These are phyloP conservation scores for Microchrysa polita DNA, from an alignment of 2,888 invertebrate species.

Conservation along the genomic window DNA sequence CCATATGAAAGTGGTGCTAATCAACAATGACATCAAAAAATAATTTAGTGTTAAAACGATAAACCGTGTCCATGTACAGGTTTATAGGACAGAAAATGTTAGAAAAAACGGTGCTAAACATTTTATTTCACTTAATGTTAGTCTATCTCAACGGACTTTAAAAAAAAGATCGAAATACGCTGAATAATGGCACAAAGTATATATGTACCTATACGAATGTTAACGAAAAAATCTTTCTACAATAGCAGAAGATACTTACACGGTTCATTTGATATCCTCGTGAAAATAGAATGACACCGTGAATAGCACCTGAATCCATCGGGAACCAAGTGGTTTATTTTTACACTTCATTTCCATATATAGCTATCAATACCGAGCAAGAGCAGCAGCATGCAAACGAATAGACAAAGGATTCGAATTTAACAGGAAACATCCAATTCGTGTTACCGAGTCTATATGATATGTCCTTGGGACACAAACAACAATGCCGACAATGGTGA, in stretches of 20 bases:
- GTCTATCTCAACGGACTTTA: too few species aligned
- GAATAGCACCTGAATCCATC: background rate
- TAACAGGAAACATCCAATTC: conserved; percentile 18
- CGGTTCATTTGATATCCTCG: conserved; percentile 18
- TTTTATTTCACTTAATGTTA: too few species aligned
- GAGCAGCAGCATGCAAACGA: conserved; percentile 3
- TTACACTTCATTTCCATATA: conserved; percentile 40
- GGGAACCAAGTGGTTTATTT: conserved; percentile 22
- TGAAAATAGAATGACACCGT: background rate
- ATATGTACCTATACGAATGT: background rate
- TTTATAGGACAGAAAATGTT: too few species aligned
- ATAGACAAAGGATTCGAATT: conserved; percentile 4
- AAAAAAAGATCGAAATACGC: too few species aligned
- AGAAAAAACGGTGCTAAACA: too few species aligned
- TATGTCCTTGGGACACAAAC: background rate
- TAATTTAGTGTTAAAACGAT: too few species aligned
- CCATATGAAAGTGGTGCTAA: too few species aligned
- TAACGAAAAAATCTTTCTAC: background rate
- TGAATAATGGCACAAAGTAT: too few species aligned
- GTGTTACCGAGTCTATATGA: conserved; percentile 1
- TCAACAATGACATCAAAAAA: too few species aligned
- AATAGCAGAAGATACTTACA: conserved; percentile 21
- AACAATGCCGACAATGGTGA: conserved; percentile 17
- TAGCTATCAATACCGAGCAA: background rate
- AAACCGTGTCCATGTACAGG: too few species aligned